Percentiles rank a stretch among this genome's conserved stretches.
phyloP scores from a whole-genome alignment of 2,797 vertebrate genomes.

The Triplophysa bombifrons region DNA sequence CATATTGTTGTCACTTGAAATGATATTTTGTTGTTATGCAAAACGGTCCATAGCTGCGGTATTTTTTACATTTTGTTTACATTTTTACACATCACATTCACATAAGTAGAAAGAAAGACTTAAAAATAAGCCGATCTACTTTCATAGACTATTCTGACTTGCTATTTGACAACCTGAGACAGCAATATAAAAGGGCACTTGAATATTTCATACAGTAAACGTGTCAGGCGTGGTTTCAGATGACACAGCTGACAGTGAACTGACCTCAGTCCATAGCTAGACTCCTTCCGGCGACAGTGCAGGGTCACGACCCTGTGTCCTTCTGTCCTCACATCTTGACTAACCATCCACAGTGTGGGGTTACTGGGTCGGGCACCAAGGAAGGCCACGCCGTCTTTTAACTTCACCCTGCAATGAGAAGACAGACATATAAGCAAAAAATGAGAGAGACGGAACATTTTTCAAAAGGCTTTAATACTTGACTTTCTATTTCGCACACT shows the following conservation, averaged over 20 bases:
- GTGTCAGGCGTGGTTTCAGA: not conserved
- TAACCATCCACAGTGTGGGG: slow-evolving; percentile 88
- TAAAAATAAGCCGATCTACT: not conserved
- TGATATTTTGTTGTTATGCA: too few relatives aligned
- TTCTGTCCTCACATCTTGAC: slow-evolving; percentile 87
- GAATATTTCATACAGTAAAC: not conserved
- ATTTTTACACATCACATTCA: not conserved
- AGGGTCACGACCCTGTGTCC: slow-evolving; percentile 86
- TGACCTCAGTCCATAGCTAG: slow-evolving; percentile 83
- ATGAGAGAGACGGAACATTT: not conserved
- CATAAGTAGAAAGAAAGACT: not conserved
- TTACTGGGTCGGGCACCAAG: slow-evolving; percentile 84
- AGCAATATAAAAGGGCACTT: not conserved
- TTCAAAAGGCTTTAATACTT: too few relatives aligned
- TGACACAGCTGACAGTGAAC: slow-evolving; percentile 41
- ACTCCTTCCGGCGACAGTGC: slow-evolving; percentile 85
- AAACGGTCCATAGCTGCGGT: too few relatives aligned
- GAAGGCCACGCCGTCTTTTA: slow-evolving; percentile 92
- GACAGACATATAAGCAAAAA: slow-evolving; percentile 16
- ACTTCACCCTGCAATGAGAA: slow-evolving; percentile 84
- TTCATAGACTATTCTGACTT: not conserved
- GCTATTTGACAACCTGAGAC: not conserved
- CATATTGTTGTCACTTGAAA: too few relatives aligned
- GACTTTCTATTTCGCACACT: too few relatives aligned
- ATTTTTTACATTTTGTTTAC: too few relatives aligned